These are phyloP conservation scores for Eumaeus atala DNA, from an alignment of 1,140 invertebrate genomes.

Conservation along the genomic window DNA sequence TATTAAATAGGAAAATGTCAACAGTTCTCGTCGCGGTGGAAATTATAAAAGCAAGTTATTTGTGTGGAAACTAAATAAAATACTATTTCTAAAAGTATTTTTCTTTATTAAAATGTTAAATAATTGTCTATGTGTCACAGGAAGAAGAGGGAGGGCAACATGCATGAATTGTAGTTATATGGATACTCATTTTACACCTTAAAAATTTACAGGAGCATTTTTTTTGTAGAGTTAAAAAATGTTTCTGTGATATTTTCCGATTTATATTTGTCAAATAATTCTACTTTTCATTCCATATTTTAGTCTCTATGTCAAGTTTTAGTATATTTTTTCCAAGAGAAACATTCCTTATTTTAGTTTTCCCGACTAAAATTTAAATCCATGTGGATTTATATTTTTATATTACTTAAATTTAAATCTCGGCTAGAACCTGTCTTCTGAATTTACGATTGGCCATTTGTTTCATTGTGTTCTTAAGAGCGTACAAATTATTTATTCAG, in stretches of 20 bases:
- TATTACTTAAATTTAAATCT: conserved; percentile 18
- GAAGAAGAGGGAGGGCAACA: too few relatives aligned
- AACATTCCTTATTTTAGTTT: conserved; percentile 18
- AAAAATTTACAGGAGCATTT: too few relatives aligned
- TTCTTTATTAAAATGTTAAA: too few relatives aligned
- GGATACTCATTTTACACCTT: too few relatives aligned
- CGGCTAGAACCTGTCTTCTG: conserved; percentile 15
- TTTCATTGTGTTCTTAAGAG: conserved; percentile 6
- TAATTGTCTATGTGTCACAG: too few relatives aligned
- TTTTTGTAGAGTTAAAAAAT: not conserved
- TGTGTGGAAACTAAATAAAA: too few relatives aligned
- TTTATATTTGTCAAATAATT: not conserved
- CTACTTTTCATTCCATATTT: not conserved
- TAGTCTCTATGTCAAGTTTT: not conserved
- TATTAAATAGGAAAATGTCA: too few relatives aligned
- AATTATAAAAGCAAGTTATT: too few relatives aligned
- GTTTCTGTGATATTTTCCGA: too few relatives aligned
- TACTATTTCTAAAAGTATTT: too few relatives aligned
- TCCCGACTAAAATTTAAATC: conserved; percentile 4
- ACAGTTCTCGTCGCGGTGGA: too few relatives aligned
- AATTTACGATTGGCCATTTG: conserved; percentile 17
- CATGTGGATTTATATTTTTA: conserved; percentile 14
- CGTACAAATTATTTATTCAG: conserved; percentile 6
- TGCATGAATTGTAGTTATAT: too few relatives aligned
- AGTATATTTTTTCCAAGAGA: not conserved